Percentiles rank a stretch among this genome's conserved stretches.
Evolutionary conservation across 1,140 invertebrate genomes (phyloP).

Genomic region (Brachystomella parvula): DNA sequence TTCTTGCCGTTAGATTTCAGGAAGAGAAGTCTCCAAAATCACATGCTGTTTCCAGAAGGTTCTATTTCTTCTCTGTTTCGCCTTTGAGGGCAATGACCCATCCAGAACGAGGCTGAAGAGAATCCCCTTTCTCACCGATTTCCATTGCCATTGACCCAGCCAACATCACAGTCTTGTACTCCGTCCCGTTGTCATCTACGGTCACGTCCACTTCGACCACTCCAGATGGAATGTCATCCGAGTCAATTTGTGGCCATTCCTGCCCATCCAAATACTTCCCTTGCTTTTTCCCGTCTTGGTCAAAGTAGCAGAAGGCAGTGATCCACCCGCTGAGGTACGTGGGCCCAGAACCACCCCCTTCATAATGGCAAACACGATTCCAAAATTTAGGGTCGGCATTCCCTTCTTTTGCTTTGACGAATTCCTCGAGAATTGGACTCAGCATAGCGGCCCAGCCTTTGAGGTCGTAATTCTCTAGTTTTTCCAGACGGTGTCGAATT

Average conservation of each 20-base stretch:
- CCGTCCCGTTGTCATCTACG: neutral
- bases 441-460: constrained; percentile 12
- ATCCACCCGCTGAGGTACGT: constrained; percentile 17
- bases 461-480: constrained; percentile 15
- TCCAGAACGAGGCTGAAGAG: neutral
- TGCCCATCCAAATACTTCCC: neutral
- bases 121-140: neutral
- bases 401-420: constrained; percentile 17
- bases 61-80: neutral
- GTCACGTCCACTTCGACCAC: constrained; percentile 4
- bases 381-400: constrained; percentile 23
- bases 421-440: constrained; percentile 19
- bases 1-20: neutral
- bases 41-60: neutral
- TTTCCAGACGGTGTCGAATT: constrained; percentile 13
- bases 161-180: constrained; percentile 2
- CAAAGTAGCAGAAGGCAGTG: constrained; percentile 13
- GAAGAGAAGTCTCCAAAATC: neutral
- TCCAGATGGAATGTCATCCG: neutral
- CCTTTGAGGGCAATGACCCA: neutral
- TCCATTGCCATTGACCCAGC: constrained; percentile 10
- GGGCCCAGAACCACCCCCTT: constrained; percentile 4
- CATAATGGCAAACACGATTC: constrained; percentile 10
- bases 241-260: neutral
- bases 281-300: constrained; percentile 1